Evolutionary conservation across 1,140 invertebrate species (phyloP).

Genomic region (Drosophila persimilis): DNA sequence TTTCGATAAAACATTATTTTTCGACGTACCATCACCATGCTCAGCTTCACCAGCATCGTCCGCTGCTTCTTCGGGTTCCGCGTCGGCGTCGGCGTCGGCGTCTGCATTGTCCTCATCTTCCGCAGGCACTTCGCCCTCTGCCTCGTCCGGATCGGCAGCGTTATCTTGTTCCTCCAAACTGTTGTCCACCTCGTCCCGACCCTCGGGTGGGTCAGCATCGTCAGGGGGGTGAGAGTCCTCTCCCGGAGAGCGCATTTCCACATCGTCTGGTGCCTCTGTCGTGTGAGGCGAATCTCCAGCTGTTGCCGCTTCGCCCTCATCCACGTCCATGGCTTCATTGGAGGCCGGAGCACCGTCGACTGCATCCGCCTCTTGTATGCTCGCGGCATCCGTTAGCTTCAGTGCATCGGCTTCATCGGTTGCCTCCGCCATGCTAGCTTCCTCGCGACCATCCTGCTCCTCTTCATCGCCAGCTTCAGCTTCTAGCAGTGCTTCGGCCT

Average conservation of each 20-base stretch:
- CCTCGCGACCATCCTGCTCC: slow-evolving; percentile 44
- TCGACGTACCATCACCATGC: slow-evolving; percentile 63
- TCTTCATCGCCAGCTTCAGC: slow-evolving; percentile 50
- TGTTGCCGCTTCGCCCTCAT: slow-evolving; percentile 50
- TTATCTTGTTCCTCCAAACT: slow-evolving; percentile 48
- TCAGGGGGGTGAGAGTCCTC: slow-evolving; percentile 47
- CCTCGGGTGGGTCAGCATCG: slow-evolving; percentile 43
- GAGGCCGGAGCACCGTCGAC: slow-evolving; percentile 82
- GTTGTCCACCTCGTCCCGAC: slow-evolving; percentile 61
- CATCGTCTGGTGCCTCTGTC: slow-evolving; percentile 41
- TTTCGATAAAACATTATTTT: not conserved
- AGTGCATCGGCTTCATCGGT: slow-evolving; percentile 56
- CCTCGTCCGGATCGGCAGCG: slow-evolving; percentile 40
- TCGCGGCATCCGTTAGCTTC: slow-evolving; percentile 46
- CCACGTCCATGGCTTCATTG: slow-evolving; percentile 76
- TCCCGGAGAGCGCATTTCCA: slow-evolving; percentile 65
- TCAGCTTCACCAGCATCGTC: slow-evolving; percentile 57
- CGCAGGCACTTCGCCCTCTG: slow-evolving; percentile 24
- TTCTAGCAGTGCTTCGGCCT: slow-evolving; percentile 13
- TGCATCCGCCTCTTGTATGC: slow-evolving; percentile 50
- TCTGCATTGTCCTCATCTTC: slow-evolving; percentile 43
- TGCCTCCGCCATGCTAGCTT: slow-evolving; percentile 24
- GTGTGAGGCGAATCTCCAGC: slow-evolving; percentile 1
- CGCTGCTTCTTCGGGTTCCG: slow-evolving; percentile 42
- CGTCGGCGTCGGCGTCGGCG: slow-evolving; percentile 45